These are phyloP conservation scores for Campoletis sonorensis DNA, from an alignment of 1,140 invertebrate species.

Conservation along the genomic window DNA sequence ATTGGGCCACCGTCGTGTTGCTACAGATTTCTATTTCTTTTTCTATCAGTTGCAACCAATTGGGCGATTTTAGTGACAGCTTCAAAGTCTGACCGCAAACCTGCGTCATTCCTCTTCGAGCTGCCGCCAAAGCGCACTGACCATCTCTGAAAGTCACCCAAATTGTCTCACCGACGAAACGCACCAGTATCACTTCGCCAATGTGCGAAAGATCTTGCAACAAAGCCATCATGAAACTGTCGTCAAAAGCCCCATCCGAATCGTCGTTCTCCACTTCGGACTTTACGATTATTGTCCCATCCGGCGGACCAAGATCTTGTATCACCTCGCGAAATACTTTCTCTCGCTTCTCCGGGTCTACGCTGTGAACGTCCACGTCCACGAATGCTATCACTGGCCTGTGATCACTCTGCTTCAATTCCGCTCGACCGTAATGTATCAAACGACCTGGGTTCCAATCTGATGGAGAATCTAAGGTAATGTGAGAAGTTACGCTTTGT, in stretches of 20 bases:
- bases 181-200: slow-evolving; percentile 92
- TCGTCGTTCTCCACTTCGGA: slow-evolving; percentile 69
- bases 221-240: slow-evolving; percentile 84
- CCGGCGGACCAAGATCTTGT: slow-evolving; percentile 92
- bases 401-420: slow-evolving; percentile 99
- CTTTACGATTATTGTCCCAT: slow-evolving; percentile 93
- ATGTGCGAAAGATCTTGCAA: slow-evolving; percentile 85
- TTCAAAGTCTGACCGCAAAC: slow-evolving; percentile 83
- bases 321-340: slow-evolving; percentile 91
- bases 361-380: slow-evolving; percentile 90
- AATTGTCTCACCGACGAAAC: slow-evolving; percentile 92
- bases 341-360: slow-evolving; percentile 85
- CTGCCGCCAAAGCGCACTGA: slow-evolving; percentile 87
- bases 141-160: slow-evolving; percentile 94
- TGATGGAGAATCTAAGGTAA: slow-evolving; percentile 72
- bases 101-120: slow-evolving; percentile 78
- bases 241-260: slow-evolving; percentile 78
- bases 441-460: slow-evolving; percentile 88
- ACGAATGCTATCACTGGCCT: slow-evolving; percentile 94
- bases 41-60: slow-evolving; percentile 89
- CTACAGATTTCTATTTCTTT: slow-evolving; percentile 90
- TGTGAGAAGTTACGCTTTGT: background rate
- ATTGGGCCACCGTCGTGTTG: slow-evolving; percentile 88
- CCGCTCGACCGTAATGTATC: slow-evolving; percentile 92
- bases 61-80: slow-evolving; percentile 88